phyloP scores from a whole-genome alignment of 2,113 vertebrate species.

The Suricata suricatta region DNA sequence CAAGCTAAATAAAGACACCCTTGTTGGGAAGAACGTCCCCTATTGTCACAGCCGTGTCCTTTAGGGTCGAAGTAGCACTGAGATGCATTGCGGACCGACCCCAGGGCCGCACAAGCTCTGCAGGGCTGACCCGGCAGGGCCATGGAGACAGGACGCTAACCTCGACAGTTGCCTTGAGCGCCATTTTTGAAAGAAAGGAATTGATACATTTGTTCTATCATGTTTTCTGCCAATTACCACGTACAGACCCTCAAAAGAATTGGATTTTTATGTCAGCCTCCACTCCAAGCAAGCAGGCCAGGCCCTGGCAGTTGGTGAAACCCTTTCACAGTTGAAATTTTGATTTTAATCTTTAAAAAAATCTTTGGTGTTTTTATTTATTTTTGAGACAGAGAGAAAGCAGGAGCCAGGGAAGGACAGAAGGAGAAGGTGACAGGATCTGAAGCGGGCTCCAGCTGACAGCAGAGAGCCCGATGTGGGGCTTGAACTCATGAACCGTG shows the following conservation, averaged over 20 bases:
- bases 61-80: not conserved
- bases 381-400: no score
- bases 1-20: not conserved
- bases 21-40: not conserved
- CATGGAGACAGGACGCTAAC: not conserved
- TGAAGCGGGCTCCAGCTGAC: no score
- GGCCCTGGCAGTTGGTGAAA: not conserved
- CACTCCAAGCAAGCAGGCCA: not conserved
- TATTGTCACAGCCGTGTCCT: not conserved
- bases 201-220: constrained; percentile 42
- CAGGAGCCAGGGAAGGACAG: no score
- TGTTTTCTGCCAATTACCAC: constrained; percentile 51
- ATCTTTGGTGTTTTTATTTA: no score
- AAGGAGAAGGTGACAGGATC: no score
- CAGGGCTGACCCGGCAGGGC: constrained; percentile 89
- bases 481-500: no score
- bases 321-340: constrained; percentile 35
- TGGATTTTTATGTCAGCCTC: constrained; percentile 14
- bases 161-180: not conserved
- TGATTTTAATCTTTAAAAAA: not conserved
- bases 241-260: not conserved
- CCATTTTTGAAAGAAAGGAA: constrained; percentile 51
- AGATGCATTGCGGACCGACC: not conserved
- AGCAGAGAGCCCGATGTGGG: no score
- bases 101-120: constrained; percentile 89